A percentile compares a stretch with the other conserved stretches of the same genome.
Evolutionary conservation across 2,113 vertebrate genomes (phyloP).

Genomic region (Pterocles burchelli): DNA sequence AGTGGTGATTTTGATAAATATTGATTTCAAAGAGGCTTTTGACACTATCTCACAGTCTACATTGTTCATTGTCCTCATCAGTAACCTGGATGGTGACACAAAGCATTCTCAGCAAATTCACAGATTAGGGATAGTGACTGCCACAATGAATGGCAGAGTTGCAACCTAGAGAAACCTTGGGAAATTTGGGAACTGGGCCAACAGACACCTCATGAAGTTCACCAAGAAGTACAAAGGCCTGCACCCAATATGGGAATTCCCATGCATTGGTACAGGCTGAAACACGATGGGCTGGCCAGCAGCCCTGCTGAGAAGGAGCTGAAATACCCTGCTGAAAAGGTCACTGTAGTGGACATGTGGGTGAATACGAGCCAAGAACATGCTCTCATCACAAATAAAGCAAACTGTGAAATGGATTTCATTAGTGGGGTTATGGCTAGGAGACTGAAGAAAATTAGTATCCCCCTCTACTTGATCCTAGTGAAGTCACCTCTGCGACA

Average conservation of each 20-base stretch:
- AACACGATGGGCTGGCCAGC: neutral
- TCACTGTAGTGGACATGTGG: neutral
- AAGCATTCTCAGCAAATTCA: accelerated
- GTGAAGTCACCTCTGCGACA: neutral
- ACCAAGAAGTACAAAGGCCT: neutral
- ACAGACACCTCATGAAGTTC: neutral
- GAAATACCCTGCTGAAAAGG: neutral
- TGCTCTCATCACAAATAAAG: neutral
- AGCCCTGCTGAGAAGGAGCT: neutral
- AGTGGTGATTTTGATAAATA: neutral
- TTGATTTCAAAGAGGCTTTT: neutral
- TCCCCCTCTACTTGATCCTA: neutral
- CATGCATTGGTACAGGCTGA: neutral
- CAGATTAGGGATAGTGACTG: neutral
- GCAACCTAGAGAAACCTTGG: neutral
- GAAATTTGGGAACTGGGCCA: neutral
- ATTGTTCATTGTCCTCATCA: neutral
- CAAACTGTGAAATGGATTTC: neutral
- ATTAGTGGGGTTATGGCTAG: neutral
- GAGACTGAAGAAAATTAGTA: neutral
- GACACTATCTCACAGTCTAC: neutral
- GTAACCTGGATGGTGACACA: neutral
- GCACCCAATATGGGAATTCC: neutral
- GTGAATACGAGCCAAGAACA: neutral
- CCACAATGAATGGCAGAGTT: neutral